These are phyloP conservation scores for Conops quadrifasciatus DNA, from an alignment of 2,888 invertebrate genomes.

Conservation along the genomic window DNA sequence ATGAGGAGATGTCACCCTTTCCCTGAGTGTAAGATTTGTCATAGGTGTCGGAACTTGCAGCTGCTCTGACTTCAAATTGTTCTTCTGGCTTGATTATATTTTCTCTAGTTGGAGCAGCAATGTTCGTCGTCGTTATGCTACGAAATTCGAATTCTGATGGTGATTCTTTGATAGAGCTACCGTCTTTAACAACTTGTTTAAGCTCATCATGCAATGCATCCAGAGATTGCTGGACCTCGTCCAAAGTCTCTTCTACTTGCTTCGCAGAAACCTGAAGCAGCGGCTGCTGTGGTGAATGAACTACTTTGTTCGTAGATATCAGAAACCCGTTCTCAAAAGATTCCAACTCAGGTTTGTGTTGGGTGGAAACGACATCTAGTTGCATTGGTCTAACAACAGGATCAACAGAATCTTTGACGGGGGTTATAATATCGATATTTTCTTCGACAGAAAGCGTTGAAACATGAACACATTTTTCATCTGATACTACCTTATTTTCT, in stretches of 20 bases:
- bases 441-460: neutral
- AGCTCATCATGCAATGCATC: constrained; percentile 77
- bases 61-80: neutral
- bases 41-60: neutral
- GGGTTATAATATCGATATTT: neutral
- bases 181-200: constrained; percentile 70
- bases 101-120: constrained; percentile 18
- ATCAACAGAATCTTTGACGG: neutral
- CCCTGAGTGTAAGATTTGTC: neutral
- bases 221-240: constrained; percentile 76
- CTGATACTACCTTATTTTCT: too few relatives aligned
- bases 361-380: constrained; percentile 55
- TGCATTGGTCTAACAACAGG: constrained; percentile 44
- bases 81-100: constrained; percentile 22
- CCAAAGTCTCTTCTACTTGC: constrained; percentile 73
- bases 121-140: constrained; percentile 61
- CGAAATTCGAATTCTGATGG: constrained; percentile 80
- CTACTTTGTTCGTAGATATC: constrained; percentile 47
- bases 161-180: constrained; percentile 75
- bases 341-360: constrained; percentile 64
- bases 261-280: constrained; percentile 66
- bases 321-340: constrained; percentile 44
- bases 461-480: neutral
- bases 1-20: constrained; percentile 54
- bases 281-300: constrained; percentile 54